These are phyloP conservation scores for Corythornis leucogaster DNA, from an alignment of 2,797 vertebrate genomes.

Conservation along the genomic window DNA sequence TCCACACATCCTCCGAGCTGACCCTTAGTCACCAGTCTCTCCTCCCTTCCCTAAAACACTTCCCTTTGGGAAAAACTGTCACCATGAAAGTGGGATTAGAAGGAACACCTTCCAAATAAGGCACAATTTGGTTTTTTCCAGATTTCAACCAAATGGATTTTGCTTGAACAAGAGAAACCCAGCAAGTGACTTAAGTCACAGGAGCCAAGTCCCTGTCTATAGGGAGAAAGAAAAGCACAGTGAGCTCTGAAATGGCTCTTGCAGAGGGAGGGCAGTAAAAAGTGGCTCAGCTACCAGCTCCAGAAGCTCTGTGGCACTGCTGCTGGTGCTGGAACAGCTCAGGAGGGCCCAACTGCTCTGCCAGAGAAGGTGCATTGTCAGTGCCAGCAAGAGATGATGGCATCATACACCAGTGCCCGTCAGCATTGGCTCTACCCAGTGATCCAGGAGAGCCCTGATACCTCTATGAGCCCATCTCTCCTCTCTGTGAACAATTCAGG, in stretches of 20 bases:
- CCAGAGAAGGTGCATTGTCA: rapidly evolving
- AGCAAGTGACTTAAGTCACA: background rate
- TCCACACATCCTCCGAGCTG: background rate
- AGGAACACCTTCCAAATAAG: background rate
- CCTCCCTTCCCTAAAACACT: background rate
- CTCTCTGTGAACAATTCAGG: background rate
- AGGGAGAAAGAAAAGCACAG: background rate
- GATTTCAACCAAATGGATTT: background rate
- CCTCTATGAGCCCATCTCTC: background rate
- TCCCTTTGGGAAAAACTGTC: background rate
- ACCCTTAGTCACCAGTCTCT: background rate
- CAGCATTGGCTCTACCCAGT: background rate
- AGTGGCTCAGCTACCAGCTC: background rate
- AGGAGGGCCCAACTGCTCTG: background rate
- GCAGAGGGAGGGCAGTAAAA: background rate
- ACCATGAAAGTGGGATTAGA: background rate
- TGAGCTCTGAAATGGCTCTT: background rate
- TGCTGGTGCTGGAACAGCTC: background rate
- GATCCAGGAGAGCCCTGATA: background rate
- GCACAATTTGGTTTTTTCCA: rapidly evolving
- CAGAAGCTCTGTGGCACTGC: background rate
- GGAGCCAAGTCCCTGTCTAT: slow-evolving; percentile 16
- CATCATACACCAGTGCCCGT: background rate
- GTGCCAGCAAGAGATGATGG: background rate
- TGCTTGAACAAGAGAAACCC: background rate